Evolutionary conservation across 2,113 vertebrate genomes (phyloP), one percentile per base, ranked within the genome.

Genomic region (Oriolus oriolus): DNA sequence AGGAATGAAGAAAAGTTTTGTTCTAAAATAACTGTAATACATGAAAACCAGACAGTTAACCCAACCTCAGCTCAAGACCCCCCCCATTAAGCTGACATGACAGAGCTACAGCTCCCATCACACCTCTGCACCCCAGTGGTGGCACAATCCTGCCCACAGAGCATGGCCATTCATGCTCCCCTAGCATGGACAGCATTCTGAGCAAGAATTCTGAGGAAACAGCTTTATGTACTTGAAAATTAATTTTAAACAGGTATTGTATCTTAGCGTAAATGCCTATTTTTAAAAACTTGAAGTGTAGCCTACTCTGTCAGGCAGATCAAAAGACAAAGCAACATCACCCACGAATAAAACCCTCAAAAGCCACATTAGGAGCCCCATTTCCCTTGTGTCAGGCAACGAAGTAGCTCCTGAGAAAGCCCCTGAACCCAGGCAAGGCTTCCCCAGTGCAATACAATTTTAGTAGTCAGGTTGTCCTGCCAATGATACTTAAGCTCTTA

Each of bases 251-350:
- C 44, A 66, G 50, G 37, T 18, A 60, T 37, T 71, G 47, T 30
- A 60, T 59, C 33, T 65, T 21, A 23, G 14, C 20, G 42, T 28
- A 90, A 94, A 74, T 35, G 39, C 11, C 30, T 61, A 6, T 37
- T 87, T 90, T 49, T 17, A 80, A 85, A 71, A 59, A 37, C 22
- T 44, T 24, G 23, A 93, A 82, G 54, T 26, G 59, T 49, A 83
- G 61, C 79, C 50, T 90, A 30, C 50, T 79, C 45, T 41, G 66
- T 30, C 44, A 66, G 60, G 56, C 68, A 92, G 88, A 90, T 87
- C 77, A 82, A 79, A 94, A 86, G 65, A 52, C 41, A 79, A 93
- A 88, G 52, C 37, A 89, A 53, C 59, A 90, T 41, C 42, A 87
- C 23, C 50, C 45, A 57, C 16, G 59, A 93, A 83, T 80, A 42